phyloP scores from a whole-genome alignment of 1,140 invertebrate genomes.

The Drosophila orena region DNA sequence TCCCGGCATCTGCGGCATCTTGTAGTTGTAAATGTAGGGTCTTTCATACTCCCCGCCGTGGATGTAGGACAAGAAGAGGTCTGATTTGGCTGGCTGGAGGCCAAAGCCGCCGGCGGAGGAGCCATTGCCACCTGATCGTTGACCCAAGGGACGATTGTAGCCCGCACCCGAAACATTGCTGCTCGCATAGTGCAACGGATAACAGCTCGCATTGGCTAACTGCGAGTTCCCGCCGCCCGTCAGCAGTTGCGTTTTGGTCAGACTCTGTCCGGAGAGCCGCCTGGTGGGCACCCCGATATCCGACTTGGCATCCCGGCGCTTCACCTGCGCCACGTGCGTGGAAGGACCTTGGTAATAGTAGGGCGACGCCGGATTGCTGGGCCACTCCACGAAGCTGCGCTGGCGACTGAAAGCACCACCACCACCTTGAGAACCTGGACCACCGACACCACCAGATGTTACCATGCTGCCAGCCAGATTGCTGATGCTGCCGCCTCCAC shows the following conservation, averaged over 20 bases:
- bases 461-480: conserved; percentile 55
- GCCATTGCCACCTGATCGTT: conserved; percentile 36
- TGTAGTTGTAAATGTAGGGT: conserved; percentile 83
- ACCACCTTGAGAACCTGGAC: conserved; percentile 37
- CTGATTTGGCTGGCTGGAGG: conserved; percentile 82
- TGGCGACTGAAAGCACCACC: conserved; percentile 67
- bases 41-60: conserved; percentile 77
- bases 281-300: conserved; percentile 83
- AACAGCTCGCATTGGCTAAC: conserved; percentile 70
- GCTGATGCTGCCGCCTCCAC: conserved; percentile 61
- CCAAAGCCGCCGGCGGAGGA: conserved; percentile 7
- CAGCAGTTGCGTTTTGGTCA: conserved; percentile 79
- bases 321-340: conserved; percentile 54
- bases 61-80: conserved; percentile 82
- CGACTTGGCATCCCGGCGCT: conserved; percentile 81
- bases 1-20: conserved; percentile 81
- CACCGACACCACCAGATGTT: conserved; percentile 30
- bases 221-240: conserved; percentile 60
- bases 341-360: conserved; percentile 80
- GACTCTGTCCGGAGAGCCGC: conserved; percentile 71
- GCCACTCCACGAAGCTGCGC: conserved; percentile 81
- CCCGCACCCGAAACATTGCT: conserved; percentile 52
- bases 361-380: conserved; percentile 78
- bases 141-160: conserved; percentile 56
- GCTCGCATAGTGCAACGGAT: conserved; percentile 71